Percentiles rank a stretch among this genome's conserved stretches.
phyloP scores from a whole-genome alignment of 2,797 vertebrate species.

The Microchirus variegatus region DNA sequence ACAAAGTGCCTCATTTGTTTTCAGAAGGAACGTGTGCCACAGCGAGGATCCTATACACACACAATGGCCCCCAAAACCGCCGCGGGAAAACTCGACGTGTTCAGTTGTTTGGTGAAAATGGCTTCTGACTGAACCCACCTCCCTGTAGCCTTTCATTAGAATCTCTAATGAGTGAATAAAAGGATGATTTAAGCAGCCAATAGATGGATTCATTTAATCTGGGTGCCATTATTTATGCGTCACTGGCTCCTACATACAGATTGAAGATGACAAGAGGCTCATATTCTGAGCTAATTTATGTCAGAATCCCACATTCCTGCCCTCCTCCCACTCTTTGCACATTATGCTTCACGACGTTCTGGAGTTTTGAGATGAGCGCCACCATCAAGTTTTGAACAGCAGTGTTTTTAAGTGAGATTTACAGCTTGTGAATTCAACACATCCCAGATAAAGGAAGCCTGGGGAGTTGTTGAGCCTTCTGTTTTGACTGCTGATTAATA shows the following conservation, averaged over 20 bases:
- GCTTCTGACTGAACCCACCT: constrained; percentile 20
- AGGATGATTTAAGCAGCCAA: constrained; percentile 54
- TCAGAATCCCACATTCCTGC: constrained; percentile 66
- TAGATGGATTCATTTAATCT: constrained; percentile 66
- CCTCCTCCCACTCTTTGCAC: constrained; percentile 26
- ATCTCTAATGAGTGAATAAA: constrained; percentile 34
- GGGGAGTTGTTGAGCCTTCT: constrained; percentile 10
- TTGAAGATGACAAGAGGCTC: constrained; percentile 64
- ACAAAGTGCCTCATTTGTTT: constrained; percentile 35
- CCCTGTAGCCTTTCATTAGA: constrained; percentile 42
- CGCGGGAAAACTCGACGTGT: neutral
- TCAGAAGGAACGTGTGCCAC: constrained; percentile 8
- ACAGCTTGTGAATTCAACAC: constrained; percentile 25
- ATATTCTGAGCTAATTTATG: constrained; percentile 71
- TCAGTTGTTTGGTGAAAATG: constrained; percentile 26
- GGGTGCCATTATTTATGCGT: constrained; percentile 69
- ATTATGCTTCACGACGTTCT: constrained; percentile 39
- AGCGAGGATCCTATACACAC: neutral
- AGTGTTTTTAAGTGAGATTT: constrained; percentile 54
- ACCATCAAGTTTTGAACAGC: constrained; percentile 53
- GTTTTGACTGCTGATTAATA: constrained; percentile 35
- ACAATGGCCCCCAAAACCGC: neutral
- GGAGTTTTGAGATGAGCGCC: constrained; percentile 42
- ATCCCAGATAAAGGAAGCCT: constrained; percentile 14
- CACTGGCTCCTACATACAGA: constrained; percentile 56